Conservation (phyloP, 1,140 invertebrate species). For the Phortica variegata region DNA sequence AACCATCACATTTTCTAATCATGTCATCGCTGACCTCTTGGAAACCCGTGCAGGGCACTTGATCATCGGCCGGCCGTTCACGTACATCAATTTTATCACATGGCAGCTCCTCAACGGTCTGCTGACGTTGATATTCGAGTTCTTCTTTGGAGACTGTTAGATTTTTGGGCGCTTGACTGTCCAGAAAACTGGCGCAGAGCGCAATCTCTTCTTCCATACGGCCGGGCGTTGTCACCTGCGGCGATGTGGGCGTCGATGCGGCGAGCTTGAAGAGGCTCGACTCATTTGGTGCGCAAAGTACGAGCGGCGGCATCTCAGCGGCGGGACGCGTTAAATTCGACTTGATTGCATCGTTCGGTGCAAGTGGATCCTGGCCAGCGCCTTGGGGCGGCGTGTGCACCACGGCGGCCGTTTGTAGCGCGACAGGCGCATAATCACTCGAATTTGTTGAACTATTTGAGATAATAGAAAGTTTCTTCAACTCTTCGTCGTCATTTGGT, state of each 20-base stretch:
- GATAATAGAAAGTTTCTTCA: conserved; percentile 10
- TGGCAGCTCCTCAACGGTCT: conserved; percentile 30
- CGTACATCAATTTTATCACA: conserved; percentile 44
- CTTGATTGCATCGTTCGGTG: conserved; percentile 34
- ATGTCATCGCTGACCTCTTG: conserved; percentile 29
- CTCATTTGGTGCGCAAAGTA: conserved; percentile 37
- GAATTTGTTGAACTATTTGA: conserved; percentile 22
- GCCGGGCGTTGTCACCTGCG: conserved; percentile 1
- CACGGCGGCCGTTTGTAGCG: conserved; percentile 32
- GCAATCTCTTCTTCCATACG: conserved; percentile 20
- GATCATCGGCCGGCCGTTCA: conserved; percentile 17
- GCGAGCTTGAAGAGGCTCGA: conserved; percentile 45
- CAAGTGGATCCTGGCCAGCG: conserved; percentile 21
- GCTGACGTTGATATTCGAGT: conserved; percentile 22
- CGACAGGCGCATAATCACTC: conserved; percentile 35
- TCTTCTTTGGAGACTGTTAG: conserved; percentile 26
- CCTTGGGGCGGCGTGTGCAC: conserved; percentile 36
- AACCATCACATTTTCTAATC: conserved; percentile 31
- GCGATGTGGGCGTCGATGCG: conserved; percentile 37
- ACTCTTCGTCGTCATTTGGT: background rate
- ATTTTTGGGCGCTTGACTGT: conserved; percentile 22
- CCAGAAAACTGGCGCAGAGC: conserved; percentile 29
- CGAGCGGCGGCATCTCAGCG: conserved; percentile 31
- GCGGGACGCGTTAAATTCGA: conserved; percentile 29
- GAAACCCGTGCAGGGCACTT: conserved; percentile 33